A percentile compares a stretch with the other conserved stretches of the same genome.
Conservation (phyloP, 2,888 invertebrate genomes). For the Tenthredo distinguenda region DNA sequence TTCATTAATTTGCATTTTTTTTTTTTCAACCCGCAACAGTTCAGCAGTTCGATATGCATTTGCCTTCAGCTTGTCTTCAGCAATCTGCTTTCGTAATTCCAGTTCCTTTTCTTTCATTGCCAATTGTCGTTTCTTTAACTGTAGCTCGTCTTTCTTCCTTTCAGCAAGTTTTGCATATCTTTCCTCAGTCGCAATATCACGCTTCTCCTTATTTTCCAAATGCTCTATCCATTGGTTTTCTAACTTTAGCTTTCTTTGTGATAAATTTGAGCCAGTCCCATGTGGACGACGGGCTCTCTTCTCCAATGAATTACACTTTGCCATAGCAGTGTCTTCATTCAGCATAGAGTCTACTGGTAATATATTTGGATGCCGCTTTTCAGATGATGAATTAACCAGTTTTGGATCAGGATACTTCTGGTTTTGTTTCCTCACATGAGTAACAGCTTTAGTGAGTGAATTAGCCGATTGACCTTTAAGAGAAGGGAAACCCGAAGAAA, state of each 20-base stretch:
- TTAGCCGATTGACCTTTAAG: background rate
- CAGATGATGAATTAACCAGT: background rate
- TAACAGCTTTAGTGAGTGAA: too few species aligned
- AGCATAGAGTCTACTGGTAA: background rate
- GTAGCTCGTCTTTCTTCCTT: conserved; percentile 1
- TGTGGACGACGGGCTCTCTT: conserved; percentile 13
- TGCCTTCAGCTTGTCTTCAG: conserved; percentile 33
- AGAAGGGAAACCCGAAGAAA: background rate
- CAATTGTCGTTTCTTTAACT: conserved; percentile 38
- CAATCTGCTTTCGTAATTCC: conserved; percentile 38
- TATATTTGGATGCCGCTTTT: background rate
- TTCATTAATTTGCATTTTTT: too few species aligned
- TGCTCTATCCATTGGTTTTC: conserved; percentile 27
- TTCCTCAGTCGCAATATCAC: background rate
- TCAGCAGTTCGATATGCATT: background rate
- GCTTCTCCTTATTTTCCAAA: conserved; percentile 39
- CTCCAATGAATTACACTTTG: background rate
- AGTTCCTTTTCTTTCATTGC: conserved; percentile 21
- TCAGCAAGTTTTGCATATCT: too few species aligned
- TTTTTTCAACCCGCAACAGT: conserved; percentile 23
- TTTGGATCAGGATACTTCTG: background rate
- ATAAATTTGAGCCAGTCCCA: conserved; percentile 35
- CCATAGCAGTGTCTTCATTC: background rate
- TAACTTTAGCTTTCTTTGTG: conserved; percentile 26
- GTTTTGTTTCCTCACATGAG: background rate